A percentile compares a stretch with the other conserved stretches of the same genome.
Conservation (phyloP, 92 coral and sea anemone species). For the Blastomussa wellsi region DNA sequence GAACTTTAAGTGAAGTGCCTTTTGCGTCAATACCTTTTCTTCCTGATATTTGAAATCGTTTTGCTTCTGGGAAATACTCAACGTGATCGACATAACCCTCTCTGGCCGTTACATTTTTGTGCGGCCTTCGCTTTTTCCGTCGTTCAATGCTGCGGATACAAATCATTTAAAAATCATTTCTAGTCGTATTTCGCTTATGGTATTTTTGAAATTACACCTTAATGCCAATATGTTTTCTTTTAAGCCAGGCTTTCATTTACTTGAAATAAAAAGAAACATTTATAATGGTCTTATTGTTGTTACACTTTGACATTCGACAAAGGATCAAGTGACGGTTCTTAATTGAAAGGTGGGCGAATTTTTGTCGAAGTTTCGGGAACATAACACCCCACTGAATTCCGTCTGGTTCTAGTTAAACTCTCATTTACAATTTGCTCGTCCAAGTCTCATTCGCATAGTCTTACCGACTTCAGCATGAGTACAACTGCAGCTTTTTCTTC, state of each 20-base stretch:
- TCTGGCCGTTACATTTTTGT: not conserved
- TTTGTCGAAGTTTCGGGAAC: conserved; percentile 30
- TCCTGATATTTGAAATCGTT: not conserved
- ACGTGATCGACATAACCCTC: not conserved
- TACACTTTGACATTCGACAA: not conserved
- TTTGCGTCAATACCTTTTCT: not conserved
- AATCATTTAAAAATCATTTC: not conserved
- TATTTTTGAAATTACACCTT: conserved; percentile 22
- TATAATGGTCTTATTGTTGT: conserved; percentile 16
- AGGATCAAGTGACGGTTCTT: conserved; percentile 27
- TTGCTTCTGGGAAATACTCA: not conserved
- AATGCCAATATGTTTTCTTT: conserved; percentile 33
- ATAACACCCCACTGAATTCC: not conserved
- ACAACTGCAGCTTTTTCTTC: not conserved
- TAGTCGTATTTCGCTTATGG: not conserved
- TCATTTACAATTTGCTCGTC: not conserved
- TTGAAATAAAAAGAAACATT: conserved; percentile 22
- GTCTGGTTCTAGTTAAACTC: conserved; percentile 2
- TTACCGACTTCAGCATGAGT: not conserved
- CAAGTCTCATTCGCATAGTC: not conserved
- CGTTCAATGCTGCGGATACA: not conserved
- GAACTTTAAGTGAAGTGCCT: not conserved
- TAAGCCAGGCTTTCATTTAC: conserved; percentile 17
- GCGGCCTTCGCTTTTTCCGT: not conserved
- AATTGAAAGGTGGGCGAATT: conserved; percentile 34